Percentiles rank a stretch among this genome's conserved stretches.
Evolutionary conservation across 2,888 invertebrate species (phyloP).

Genomic region (Empis stercorea): DNA sequence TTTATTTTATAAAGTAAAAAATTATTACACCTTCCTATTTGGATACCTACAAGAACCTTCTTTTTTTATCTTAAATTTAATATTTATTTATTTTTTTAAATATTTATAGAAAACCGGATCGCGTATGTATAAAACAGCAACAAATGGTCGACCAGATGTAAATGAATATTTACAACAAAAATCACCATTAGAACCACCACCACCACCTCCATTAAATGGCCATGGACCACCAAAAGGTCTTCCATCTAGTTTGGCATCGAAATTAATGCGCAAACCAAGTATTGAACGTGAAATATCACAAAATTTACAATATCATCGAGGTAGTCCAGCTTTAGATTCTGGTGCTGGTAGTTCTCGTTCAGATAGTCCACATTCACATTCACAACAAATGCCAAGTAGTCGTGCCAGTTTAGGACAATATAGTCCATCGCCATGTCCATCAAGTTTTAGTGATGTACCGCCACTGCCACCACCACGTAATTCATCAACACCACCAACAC

Average conservation of each 20-base stretch:
- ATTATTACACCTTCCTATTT: too few relatives aligned
- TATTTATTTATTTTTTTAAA: slow-evolving; percentile 3
- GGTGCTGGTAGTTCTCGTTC: slow-evolving; percentile 82
- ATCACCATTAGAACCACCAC: slow-evolving; percentile 29
- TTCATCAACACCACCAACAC: slow-evolving; percentile 54
- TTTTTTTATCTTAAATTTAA: background rate
- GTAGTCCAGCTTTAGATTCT: slow-evolving; percentile 77
- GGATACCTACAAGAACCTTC: too few relatives aligned
- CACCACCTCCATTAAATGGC: slow-evolving; percentile 26
- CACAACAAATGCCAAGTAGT: slow-evolving; percentile 44
- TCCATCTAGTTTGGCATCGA: slow-evolving; percentile 49
- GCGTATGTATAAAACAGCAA: slow-evolving; percentile 27
- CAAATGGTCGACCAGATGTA: slow-evolving; percentile 29
- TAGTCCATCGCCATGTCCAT: slow-evolving; percentile 43
- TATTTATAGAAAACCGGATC: slow-evolving; percentile 27
- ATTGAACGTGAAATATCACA: slow-evolving; percentile 65
- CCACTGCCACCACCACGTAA: slow-evolving; percentile 52
- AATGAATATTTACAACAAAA: slow-evolving; percentile 29
- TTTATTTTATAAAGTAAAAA: too few relatives aligned
- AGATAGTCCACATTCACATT: slow-evolving; percentile 68
- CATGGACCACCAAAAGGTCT: slow-evolving; percentile 34
- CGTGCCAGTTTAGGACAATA: slow-evolving; percentile 34
- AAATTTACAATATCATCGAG: slow-evolving; percentile 46
- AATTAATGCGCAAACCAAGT: slow-evolving; percentile 76
- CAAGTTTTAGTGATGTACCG: slow-evolving; percentile 46